A percentile compares a stretch with the other conserved stretches of the same genome.
phyloP scores from a whole-genome alignment of 2,113 vertebrate species.

The Brevimyrus niger region DNA sequence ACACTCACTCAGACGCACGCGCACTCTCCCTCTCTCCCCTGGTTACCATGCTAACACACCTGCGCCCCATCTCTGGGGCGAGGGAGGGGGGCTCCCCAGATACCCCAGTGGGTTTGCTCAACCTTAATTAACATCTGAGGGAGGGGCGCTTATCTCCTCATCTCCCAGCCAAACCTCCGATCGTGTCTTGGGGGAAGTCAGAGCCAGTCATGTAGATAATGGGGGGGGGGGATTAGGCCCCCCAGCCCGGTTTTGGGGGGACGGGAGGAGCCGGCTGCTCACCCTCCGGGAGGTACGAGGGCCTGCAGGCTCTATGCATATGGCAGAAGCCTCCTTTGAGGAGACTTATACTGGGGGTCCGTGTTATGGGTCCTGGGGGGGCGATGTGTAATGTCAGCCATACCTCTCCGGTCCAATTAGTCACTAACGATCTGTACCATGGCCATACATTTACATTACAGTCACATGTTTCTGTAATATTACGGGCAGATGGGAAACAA shows the following conservation, averaged over 20 bases:
- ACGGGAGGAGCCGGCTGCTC: too few relatives aligned
- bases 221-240: neutral
- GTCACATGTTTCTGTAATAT: neutral
- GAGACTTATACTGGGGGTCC: neutral
- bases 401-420: neutral
- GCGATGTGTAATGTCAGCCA: neutral
- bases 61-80: neutral
- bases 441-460: neutral
- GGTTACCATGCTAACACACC: constrained; percentile 36
- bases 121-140: constrained; percentile 22
- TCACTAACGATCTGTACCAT: neutral
- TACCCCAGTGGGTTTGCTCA: constrained; percentile 13
- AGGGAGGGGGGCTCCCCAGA: neutral
- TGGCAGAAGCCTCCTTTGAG: neutral
- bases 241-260: neutral
- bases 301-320: neutral
- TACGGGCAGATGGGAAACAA: neutral
- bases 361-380: neutral
- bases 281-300: neutral
- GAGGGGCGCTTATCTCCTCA: neutral
- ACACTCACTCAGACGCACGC: neutral
- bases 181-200: neutral
- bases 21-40: neutral
- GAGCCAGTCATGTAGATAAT: neutral
- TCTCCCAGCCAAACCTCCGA: neutral